These are phyloP conservation scores for Macrobrachium nipponense DNA, from an alignment of 1,140 invertebrate genomes.

Conservation along the genomic window DNA sequence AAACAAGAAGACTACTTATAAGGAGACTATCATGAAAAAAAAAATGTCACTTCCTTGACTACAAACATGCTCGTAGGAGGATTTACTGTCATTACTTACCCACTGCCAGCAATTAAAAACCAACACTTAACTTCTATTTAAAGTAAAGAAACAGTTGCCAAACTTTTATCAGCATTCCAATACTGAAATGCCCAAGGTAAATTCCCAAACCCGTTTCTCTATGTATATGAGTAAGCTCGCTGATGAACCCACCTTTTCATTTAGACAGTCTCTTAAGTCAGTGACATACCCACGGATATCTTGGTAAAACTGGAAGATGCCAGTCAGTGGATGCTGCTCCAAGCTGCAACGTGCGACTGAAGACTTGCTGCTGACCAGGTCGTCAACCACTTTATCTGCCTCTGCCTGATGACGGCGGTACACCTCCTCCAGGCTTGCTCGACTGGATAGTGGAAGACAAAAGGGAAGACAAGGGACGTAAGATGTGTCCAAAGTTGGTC, in stretches of 20 bases:
- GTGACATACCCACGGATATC: conserved; percentile 94
- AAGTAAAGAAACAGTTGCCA: too few species aligned
- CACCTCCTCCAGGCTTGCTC: conserved; percentile 72
- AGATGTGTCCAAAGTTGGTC: not conserved
- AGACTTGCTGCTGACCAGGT: conserved; percentile 64
- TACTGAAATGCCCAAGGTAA: too few species aligned
- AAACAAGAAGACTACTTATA: too few species aligned
- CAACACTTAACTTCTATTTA: too few species aligned
- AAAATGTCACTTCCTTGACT: too few species aligned
- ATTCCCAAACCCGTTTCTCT: too few species aligned
- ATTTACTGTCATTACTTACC: too few species aligned
- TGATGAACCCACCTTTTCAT: conserved; percentile 81
- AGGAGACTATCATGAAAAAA: too few species aligned
- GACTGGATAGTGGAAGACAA: conserved; percentile 45
- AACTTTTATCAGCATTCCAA: too few species aligned
- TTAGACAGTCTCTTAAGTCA: conserved; percentile 96
- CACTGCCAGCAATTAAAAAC: too few species aligned
- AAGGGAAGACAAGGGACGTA: conserved; percentile 56
- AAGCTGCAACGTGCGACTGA: conserved; percentile 67
- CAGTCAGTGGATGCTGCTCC: conserved; percentile 78
- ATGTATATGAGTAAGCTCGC: conserved; percentile 50
- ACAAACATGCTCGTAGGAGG: too few species aligned
- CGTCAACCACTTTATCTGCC: conserved; percentile 61
- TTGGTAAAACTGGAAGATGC: conserved; percentile 92
- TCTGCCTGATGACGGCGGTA: conserved; percentile 73